Evolutionary conservation across 1,140 invertebrate species (phyloP), one percentile per base, ranked within the genome.

Genomic region (Fopius arisanus): DNA sequence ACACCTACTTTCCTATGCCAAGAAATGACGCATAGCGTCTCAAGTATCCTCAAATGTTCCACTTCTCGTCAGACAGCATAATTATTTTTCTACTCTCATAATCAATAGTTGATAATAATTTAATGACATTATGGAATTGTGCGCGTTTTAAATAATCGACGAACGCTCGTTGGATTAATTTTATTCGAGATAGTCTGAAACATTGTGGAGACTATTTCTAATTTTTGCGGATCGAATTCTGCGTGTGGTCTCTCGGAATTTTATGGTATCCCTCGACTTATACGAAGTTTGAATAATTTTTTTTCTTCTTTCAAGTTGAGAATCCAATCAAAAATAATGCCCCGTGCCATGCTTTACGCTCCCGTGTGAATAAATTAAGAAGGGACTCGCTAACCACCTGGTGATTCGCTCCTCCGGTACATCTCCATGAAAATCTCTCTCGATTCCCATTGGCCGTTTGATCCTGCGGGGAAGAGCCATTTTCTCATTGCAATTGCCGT

Each of bases 11-110:
- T 37, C 12, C 33, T 37, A 37, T 48, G 43, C 43, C 43, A 48
- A 48, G 43, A 48, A 7, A n/a, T 48, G 43, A 48, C 43, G 43
- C 43, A 48, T 48, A 48, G 43, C 43, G 43, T n/a, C 43, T 48
- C 43, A 48, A 48, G 43, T 48, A n/a, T 48, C 43, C 43, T 48
- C 43, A 48, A 48, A 48, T 48, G 43, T 48, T 48, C 43, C 43
- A 48, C 43, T 48, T 48, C 16, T 48, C 43, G 16, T 48, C n/a
- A 48, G 43, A 48, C 43, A 16, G 43, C 43, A 48, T 48, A 48
- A 48, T 19, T 2, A 6, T 4, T 19, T 48, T 14, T 14, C 3
- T 48, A 48, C 43, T 48, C 16, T n/a, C 14, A 19, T n/a, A 16
- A 48, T 48, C 43, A 48, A 19, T 48, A 12, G 33, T 7, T 14